Evolutionary conservation across 2,888 invertebrate species (phyloP), one percentile per base, ranked within the genome.

Genomic region (Agrilus biguttatus): DNA sequence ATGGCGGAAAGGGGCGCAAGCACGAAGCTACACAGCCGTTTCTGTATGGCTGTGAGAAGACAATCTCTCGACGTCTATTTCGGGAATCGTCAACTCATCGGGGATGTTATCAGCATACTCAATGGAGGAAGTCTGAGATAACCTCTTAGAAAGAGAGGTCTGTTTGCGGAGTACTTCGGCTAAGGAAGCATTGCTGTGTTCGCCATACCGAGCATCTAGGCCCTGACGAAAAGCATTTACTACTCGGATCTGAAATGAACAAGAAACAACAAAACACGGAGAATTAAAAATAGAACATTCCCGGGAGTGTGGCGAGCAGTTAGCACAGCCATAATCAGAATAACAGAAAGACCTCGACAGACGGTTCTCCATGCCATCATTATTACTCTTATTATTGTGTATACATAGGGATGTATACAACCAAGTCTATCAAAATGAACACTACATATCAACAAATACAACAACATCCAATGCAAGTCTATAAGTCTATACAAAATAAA

Each of bases 161-260:
- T 91, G 90, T 75, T 90, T 91, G 69, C 89, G 85, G 63, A 90
- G 80, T 68, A 88, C 89, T 74, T 90, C 90, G 51, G 89, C 90
- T 67, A 90, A 78, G 71, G 89, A 86, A 67, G 87, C 84, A 76
- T 85, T 88, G 68, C 85, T 85, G 73, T 86, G 83, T 73, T 89
- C 89, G 72, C 90, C 87, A 66, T 80, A 83, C 65, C 91, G 86
- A 69, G 90, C 82, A 75, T 95, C 95, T 74, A 96, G 82, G 72
- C 96, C 96, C 81, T 95, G 93, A 73, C 97, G 95, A 83, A 97
- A 98, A 76, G 97, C 97, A 78, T 97, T 97, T 75, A 98, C 96
- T 78, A 97, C 97, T 78, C 97, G 95, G 73, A 97, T 97, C 97
- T 97, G 86, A 72, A 77, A 76, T 67, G 58, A 62, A 65, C 63